Evolutionary conservation across 2,113 vertebrate genomes (phyloP).

Genomic region (Alligator sinensis): DNA sequence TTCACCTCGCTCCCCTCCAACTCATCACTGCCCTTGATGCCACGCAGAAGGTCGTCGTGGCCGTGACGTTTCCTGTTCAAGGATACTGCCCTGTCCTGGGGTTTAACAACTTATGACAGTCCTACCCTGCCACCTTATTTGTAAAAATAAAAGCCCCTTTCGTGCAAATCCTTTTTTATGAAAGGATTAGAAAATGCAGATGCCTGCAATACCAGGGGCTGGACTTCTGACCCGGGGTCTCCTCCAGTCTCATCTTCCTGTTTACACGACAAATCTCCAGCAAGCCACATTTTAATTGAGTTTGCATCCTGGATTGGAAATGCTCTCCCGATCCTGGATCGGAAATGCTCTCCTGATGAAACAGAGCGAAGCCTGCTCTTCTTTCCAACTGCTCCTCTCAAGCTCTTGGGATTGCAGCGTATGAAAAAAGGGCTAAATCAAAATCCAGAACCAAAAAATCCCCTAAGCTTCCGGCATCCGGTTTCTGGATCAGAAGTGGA

Average conservation of each 20-base stretch:
- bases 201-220: background rate
- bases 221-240: background rate
- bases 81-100: background rate
- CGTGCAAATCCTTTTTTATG: background rate
- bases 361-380: background rate
- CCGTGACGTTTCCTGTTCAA: conserved; percentile 1
- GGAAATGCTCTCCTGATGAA: background rate
- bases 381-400: background rate
- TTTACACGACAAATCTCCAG: background rate
- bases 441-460: background rate
- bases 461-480: background rate
- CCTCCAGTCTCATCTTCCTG: background rate
- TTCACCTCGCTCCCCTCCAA: background rate
- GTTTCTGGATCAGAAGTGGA: background rate
- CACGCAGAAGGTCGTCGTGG: background rate
- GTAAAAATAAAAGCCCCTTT: background rate
- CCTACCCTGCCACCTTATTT: background rate
- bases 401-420: background rate
- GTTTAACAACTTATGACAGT: background rate
- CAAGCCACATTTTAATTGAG: background rate
- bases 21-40: conserved; percentile 1
- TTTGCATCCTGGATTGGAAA: background rate
- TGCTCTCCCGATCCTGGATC: background rate
- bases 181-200: background rate
- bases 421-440: background rate